These are phyloP conservation scores for Chloropsis hardwickii DNA, from an alignment of 2,113 vertebrate genomes.

Conservation along the genomic window DNA sequence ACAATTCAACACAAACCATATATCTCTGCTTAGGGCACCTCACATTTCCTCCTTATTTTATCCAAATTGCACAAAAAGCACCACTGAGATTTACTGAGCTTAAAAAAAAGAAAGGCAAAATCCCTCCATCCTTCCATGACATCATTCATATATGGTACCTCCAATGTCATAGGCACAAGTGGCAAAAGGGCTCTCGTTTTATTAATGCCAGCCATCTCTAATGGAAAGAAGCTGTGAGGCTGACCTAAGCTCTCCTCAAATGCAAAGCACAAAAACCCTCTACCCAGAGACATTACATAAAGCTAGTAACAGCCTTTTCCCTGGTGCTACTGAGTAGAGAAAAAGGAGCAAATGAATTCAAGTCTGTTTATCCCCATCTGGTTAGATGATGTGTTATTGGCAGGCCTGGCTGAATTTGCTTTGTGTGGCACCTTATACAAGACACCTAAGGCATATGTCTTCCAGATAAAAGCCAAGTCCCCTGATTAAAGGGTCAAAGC, in stretches of 20 bases:
- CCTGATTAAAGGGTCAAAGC: slow-evolving; percentile 65
- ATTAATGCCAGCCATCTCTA: neutral
- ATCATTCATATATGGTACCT: neutral
- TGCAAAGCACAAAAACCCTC: neutral
- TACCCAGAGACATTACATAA: neutral
- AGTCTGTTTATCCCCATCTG: slow-evolving; percentile 63
- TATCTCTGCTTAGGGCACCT: neutral
- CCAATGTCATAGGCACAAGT: neutral
- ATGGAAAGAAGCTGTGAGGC: neutral
- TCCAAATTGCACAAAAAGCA: neutral
- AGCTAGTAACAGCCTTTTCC: slow-evolving; percentile 42
- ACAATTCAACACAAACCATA: slow-evolving; percentile 19
- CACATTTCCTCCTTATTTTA: neutral
- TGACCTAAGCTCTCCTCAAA: slow-evolving; percentile 2
- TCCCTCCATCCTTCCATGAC: neutral
- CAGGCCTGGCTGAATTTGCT: slow-evolving; percentile 53
- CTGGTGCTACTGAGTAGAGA: slow-evolving; percentile 24
- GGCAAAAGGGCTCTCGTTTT: neutral
- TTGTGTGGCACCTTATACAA: slow-evolving; percentile 53
- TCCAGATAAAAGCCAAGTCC: slow-evolving; percentile 64
- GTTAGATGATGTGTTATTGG: slow-evolving; percentile 60
- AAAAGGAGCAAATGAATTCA: slow-evolving; percentile 58
- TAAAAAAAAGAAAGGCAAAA: neutral
- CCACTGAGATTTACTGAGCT: neutral
- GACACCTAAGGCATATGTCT: slow-evolving; percentile 61